A percentile compares a stretch with the other conserved stretches of the same genome.
Conservation (phyloP, 1,140 invertebrate species). For the Gonioctena quinquepunctata region DNA sequence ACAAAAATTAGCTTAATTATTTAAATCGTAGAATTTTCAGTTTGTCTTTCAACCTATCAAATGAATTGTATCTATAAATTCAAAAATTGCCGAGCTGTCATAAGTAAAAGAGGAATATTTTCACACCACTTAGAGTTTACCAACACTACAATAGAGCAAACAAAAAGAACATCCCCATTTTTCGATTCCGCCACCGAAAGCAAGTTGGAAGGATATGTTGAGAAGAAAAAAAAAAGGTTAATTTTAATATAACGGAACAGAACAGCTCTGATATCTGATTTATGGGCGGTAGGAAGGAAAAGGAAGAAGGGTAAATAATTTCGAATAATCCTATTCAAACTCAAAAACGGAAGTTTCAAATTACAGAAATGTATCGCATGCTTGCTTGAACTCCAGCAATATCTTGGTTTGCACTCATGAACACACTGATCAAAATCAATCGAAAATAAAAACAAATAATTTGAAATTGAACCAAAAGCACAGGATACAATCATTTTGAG, state of each 20-base stretch:
- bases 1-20: no score
- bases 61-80: no score
- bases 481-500: not conserved
- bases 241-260: slow-evolving; percentile 23
- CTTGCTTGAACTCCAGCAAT: not conserved
- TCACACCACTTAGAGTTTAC: no score
- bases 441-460: not conserved
- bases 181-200: not conserved
- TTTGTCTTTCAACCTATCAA: no score
- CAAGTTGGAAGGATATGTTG: not conserved
- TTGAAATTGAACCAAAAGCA: not conserved
- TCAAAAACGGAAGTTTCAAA: not conserved
- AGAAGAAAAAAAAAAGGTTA: slow-evolving; percentile 9
- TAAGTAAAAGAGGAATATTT: no score
- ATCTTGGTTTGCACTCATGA: not conserved
- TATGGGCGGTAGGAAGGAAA: not conserved
- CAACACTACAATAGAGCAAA: not conserved
- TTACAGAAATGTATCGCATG: not conserved
- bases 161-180: not conserved
- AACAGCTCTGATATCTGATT: slow-evolving; percentile 38
- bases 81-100: no score
- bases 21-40: no score
- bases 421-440: slow-evolving; percentile 4
- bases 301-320: not conserved
- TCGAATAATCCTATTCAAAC: not conserved